Percentiles rank a stretch among this genome's conserved stretches.
Conservation (phyloP, 2,113 vertebrate genomes). For the Dasypus novemcinctus region DNA sequence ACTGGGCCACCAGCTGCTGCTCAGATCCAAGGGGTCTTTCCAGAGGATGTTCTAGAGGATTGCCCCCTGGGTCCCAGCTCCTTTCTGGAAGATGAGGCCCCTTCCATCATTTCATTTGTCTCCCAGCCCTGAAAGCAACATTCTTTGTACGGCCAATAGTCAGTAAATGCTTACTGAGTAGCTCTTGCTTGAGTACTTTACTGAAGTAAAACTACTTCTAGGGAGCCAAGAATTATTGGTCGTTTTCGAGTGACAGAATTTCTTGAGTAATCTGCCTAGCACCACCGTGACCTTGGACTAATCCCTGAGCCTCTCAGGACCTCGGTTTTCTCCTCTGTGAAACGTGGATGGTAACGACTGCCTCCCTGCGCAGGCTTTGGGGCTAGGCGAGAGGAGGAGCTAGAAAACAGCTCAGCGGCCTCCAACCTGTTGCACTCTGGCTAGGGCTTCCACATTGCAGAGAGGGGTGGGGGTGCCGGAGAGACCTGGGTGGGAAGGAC, state of each 20-base stretch:
- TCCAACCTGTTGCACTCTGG: background rate
- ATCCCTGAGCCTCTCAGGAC: background rate
- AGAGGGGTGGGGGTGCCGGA: accelerated
- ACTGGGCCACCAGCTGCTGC: accelerated
- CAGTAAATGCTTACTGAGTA: background rate
- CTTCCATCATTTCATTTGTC: background rate
- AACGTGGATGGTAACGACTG: background rate
- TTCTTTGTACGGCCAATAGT: background rate
- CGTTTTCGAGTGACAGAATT: background rate
- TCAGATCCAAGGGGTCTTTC: accelerated
- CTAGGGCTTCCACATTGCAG: background rate
- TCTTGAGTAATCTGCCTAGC: background rate
- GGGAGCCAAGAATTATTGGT: background rate
- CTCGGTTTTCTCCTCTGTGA: background rate
- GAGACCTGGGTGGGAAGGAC: background rate
- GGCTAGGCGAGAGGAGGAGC: background rate
- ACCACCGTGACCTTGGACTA: background rate
- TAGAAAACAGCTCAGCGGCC: background rate
- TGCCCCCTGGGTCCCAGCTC: too few species aligned
- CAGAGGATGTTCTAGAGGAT: too few species aligned
- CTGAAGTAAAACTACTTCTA: background rate
- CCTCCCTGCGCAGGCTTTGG: too few species aligned
- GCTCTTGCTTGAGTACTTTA: background rate
- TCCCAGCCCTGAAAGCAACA: background rate
- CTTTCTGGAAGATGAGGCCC: background rate